Conservation (phyloP, 2,888 invertebrate species). For the Cyclophora albipunctata region DNA sequence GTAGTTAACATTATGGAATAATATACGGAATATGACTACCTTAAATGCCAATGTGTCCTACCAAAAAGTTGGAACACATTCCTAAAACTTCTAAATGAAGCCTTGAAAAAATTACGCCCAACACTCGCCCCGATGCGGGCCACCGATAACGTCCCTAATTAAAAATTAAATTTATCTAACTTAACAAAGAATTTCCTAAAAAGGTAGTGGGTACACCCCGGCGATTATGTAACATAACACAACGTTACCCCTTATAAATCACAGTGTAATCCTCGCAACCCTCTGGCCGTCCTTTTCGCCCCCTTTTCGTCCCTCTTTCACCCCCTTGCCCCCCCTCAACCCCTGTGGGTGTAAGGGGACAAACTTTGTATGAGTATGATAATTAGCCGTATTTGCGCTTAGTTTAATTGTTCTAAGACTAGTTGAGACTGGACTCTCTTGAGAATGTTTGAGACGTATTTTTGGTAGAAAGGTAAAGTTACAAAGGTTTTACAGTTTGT, state of each 20-base stretch:
- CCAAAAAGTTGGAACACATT: no score
- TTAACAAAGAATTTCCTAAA: constrained; percentile 1
- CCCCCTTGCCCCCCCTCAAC: constrained; percentile 3
- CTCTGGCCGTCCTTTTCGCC: not conserved
- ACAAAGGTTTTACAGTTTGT: no score
- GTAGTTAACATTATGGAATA: no score
- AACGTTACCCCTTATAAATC: constrained; percentile 15
- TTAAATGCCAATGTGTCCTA: no score
- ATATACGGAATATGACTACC: no score
- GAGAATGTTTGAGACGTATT: not conserved
- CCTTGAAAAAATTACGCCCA: no score
- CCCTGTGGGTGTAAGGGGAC: constrained; percentile 1
- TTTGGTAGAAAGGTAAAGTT: no score
- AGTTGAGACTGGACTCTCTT: not conserved
- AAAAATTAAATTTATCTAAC: not conserved
- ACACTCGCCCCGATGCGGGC: not conserved
- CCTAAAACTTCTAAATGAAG: no score
- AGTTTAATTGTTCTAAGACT: constrained; percentile 19
- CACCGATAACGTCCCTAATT: no score
- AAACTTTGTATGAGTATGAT: constrained; percentile 11
- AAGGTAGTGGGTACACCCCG: constrained; percentile 2
- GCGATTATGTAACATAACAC: constrained; percentile 13
- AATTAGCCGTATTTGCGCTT: constrained; percentile 12
- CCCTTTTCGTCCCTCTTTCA: not conserved
- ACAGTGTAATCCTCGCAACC: constrained; percentile 9